A percentile compares a stretch with the other conserved stretches of the same genome.
phyloP scores from a whole-genome alignment of 2,888 invertebrate genomes.

The Hydroisotoma schaefferi region DNA sequence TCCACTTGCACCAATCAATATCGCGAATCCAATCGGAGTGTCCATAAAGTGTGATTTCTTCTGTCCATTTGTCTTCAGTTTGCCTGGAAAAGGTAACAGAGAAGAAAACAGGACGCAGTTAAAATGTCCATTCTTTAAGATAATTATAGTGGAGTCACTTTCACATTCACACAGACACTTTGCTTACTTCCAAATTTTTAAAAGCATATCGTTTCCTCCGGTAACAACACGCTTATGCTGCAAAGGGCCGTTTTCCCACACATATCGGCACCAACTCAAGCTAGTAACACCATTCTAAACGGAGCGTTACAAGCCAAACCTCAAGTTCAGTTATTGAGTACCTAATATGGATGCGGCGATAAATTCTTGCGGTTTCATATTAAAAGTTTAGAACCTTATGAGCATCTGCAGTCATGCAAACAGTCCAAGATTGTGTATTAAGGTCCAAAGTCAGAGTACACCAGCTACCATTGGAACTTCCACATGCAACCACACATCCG shows the following conservation, averaged over 20 bases:
- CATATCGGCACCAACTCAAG: not conserved
- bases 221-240: not conserved
- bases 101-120: not conserved
- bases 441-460: no score
- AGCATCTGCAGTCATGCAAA: not conserved
- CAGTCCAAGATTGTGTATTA: no score
- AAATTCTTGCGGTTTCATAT: no score
- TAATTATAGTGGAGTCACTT: no score
- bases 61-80: not conserved
- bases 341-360: no score
- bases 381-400: not conserved
- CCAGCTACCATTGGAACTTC: not conserved
- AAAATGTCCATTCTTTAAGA: no score
- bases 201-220: not conserved
- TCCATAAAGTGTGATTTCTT: not conserved
- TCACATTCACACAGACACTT: no score
- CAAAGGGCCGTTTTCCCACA: no score
- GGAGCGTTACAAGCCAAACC: not conserved
- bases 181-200: not conserved
- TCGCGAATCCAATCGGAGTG: conserved; percentile 1
- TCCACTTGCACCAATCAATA: not conserved
- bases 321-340: not conserved
- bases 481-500: not conserved
- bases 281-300: no score
- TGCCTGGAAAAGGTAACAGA: not conserved